phyloP scores from a whole-genome alignment of 92 coral and sea anemone species.

The Blastomussa wellsi region DNA sequence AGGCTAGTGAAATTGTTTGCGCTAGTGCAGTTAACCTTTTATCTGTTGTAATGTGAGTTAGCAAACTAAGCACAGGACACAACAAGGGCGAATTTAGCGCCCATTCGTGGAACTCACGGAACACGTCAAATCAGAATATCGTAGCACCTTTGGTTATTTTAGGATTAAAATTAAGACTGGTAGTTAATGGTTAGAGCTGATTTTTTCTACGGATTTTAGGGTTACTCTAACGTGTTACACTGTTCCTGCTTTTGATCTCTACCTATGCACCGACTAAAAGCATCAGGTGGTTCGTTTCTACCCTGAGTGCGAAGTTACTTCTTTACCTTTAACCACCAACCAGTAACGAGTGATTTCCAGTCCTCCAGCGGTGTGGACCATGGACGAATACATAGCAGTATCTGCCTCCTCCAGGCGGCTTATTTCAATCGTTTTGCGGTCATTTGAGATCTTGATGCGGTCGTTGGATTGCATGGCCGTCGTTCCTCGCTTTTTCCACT shows the following conservation, averaged over 20 bases:
- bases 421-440: slow-evolving; percentile 48
- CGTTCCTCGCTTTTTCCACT: slow-evolving; percentile 59
- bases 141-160: neutral
- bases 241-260: neutral
- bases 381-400: slow-evolving; percentile 83
- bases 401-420: slow-evolving; percentile 56
- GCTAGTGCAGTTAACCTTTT: neutral
- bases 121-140: neutral
- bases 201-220: neutral
- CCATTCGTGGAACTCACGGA: neutral
- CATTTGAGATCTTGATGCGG: slow-evolving; percentile 35
- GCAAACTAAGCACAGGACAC: neutral
- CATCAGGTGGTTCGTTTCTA: neutral
- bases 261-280: neutral
- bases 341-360: slow-evolving; percentile 80
- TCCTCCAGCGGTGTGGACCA: slow-evolving; percentile 64
- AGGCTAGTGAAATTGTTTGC: neutral
- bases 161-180: neutral
- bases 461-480: slow-evolving; percentile 9
- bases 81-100: neutral
- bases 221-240: neutral
- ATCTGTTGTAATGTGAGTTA: neutral
- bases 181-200: neutral
- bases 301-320: neutral
- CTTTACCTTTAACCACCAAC: slow-evolving; percentile 81